Conservation (phyloP, 2,113 vertebrate genomes). For the Prunella himalayana region DNA sequence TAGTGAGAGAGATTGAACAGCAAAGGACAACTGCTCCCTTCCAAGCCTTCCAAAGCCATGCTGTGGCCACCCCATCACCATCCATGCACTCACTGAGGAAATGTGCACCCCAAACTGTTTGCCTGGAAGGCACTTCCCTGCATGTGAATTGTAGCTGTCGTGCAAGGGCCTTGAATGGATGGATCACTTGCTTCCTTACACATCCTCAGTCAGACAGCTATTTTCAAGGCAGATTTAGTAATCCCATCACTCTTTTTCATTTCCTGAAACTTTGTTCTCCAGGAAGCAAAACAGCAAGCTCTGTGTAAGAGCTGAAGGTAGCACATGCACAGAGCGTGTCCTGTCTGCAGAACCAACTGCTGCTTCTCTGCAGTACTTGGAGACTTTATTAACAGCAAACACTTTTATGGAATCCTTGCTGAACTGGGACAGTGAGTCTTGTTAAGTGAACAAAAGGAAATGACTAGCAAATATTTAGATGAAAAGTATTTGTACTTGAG, state of each 20-base stretch:
- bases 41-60: not conserved
- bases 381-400: not conserved
- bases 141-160: rapidly evolving
- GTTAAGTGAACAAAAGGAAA: not conserved
- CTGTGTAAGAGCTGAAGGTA: not conserved
- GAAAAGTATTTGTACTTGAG: not conserved
- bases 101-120: not conserved
- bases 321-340: not conserved
- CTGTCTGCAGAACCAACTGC: not conserved
- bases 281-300: not conserved
- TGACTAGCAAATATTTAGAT: not conserved
- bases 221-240: not conserved
- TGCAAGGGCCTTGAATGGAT: not conserved
- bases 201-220: not conserved
- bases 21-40: not conserved
- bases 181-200: not conserved
- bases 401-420: not conserved
- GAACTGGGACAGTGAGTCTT: not conserved
- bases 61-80: not conserved
- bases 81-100: not conserved
- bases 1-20: not conserved
- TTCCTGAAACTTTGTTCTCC: not conserved
- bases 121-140: not conserved
- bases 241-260: not conserved
- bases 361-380: not conserved